phyloP scores from a whole-genome alignment of 2,797 vertebrate genomes.

The Zenarchopterus dispar region DNA sequence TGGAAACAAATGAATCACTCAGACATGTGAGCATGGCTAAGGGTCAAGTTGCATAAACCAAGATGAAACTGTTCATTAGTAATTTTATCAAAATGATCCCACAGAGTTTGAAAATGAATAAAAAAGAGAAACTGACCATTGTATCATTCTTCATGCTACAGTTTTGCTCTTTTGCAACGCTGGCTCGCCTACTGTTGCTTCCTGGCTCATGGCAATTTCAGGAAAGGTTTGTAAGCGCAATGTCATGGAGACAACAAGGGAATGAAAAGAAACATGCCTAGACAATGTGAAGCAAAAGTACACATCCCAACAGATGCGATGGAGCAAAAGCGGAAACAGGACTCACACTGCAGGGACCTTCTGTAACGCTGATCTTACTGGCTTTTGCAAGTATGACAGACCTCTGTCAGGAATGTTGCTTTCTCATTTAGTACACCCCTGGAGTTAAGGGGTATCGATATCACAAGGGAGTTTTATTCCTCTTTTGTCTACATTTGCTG shows the following conservation, averaged over 20 bases:
- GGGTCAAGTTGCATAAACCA: background rate
- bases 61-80: background rate
- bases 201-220: slow-evolving; percentile 60
- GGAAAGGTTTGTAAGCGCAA: slow-evolving; percentile 45
- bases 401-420: slow-evolving; percentile 66
- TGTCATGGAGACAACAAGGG: slow-evolving; percentile 65
- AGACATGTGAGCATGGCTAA: background rate
- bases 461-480: slow-evolving; percentile 70
- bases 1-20: slow-evolving; percentile 18
- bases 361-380: slow-evolving; percentile 67
- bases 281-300: slow-evolving; percentile 72
- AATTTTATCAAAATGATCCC: background rate
- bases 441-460: slow-evolving; percentile 74
- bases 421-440: slow-evolving; percentile 70
- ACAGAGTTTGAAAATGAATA: slow-evolving; percentile 1
- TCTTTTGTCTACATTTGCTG: slow-evolving; percentile 73
- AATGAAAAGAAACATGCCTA: slow-evolving; percentile 77
- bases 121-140: background rate
- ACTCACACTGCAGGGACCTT: slow-evolving; percentile 63
- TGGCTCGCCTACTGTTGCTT: slow-evolving; percentile 48
- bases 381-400: slow-evolving; percentile 62
- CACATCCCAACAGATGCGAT: slow-evolving; percentile 74
- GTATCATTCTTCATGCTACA: slow-evolving; percentile 26
- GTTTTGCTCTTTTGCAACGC: slow-evolving; percentile 51
- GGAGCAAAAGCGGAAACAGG: slow-evolving; percentile 63